Conservation (phyloP, 2,797 vertebrate genomes). For the Potorous gilbertii region DNA sequence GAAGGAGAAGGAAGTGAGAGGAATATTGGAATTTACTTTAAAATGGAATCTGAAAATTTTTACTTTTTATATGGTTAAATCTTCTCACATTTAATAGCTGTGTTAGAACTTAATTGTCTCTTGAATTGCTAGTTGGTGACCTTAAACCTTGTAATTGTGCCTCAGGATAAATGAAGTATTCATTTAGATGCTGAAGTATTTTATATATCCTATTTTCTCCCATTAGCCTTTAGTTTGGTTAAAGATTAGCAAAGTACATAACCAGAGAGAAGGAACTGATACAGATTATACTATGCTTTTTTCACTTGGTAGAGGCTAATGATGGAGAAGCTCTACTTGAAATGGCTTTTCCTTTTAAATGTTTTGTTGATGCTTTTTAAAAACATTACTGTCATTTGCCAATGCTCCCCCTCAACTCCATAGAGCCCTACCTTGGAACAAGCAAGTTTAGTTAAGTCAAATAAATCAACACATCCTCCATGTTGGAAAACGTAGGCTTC, state of each 20-base stretch:
- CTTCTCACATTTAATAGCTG: not conserved
- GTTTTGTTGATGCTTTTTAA: not conserved
- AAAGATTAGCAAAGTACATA: not conserved
- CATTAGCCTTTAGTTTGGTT: not conserved
- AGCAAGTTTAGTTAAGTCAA: not conserved
- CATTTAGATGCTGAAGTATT: conserved; percentile 25
- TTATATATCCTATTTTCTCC: not conserved
- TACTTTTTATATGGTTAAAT: not conserved
- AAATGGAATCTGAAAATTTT: not conserved
- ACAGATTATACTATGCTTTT: not conserved
- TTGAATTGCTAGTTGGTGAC: not conserved
- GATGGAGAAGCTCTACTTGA: not conserved
- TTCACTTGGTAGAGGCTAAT: not conserved
- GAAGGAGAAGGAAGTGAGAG: not conserved
- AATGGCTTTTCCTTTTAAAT: not conserved
- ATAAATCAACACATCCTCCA: not conserved
- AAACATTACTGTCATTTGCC: not conserved
- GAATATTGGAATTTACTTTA: not conserved
- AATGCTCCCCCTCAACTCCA: not conserved
- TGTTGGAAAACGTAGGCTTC: not conserved
- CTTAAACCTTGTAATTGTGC: conserved; percentile 40
- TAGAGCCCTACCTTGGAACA: not conserved
- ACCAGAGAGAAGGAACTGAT: not conserved
- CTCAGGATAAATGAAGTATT: conserved; percentile 37
- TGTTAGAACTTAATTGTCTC: not conserved